Conservation (phyloP, 2,113 vertebrate genomes). For the Rattus norvegicus region DNA sequence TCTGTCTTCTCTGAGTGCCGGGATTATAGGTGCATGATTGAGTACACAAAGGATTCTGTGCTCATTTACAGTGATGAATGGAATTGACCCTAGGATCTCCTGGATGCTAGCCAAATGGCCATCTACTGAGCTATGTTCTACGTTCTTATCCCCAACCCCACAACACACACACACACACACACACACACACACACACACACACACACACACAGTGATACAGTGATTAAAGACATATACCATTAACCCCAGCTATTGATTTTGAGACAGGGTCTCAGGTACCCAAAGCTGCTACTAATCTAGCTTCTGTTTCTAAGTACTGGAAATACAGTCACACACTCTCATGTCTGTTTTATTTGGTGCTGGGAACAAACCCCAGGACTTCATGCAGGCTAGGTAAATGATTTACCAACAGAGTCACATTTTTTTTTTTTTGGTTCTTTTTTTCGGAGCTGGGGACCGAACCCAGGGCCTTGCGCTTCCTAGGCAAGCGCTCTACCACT, state of each 20-base stretch:
- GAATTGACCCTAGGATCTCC: not conserved
- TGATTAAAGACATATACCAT: not conserved
- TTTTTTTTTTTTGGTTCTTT: too few relatives aligned
- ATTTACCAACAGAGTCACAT: not conserved
- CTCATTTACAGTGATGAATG: not conserved
- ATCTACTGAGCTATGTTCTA: not conserved
- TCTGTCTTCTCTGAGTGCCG: not conserved
- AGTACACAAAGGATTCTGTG: not conserved
- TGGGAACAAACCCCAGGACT: not conserved
- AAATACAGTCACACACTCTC: not conserved
- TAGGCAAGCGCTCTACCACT: too few relatives aligned
- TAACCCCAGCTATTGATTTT: not conserved
- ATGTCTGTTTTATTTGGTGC: not conserved
- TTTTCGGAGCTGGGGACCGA: too few relatives aligned
- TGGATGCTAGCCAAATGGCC: not conserved
- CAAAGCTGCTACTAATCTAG: not conserved
- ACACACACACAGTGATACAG: too few relatives aligned
- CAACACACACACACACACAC: not conserved
- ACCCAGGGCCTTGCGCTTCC: too few relatives aligned
- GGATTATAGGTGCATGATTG: not conserved
- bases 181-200: not conserved
- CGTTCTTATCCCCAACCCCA: not conserved
- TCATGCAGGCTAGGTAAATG: too few relatives aligned
- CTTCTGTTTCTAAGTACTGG: not conserved
- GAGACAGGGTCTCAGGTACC: not conserved